Percentiles rank a stretch among this genome's conserved stretches.
Evolutionary conservation across 2,888 invertebrate genomes (phyloP).

Genomic region (Xanthia icteritia): DNA sequence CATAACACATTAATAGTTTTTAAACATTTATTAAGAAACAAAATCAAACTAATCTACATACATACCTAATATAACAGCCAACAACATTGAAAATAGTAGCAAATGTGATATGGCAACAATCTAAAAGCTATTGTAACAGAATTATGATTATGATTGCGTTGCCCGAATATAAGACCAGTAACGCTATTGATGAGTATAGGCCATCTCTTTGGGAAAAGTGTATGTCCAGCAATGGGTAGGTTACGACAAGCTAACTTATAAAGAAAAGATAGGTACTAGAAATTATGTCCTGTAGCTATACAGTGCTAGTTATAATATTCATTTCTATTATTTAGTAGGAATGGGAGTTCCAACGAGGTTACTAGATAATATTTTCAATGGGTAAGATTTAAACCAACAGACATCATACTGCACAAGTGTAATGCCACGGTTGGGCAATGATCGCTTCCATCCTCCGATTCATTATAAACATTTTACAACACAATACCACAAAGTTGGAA

Average conservation of each 20-base stretch:
- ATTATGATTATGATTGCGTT: not conserved
- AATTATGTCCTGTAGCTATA: not conserved
- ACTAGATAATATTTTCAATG: not conserved
- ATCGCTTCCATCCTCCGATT: not conserved
- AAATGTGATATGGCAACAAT: slow-evolving; percentile 3
- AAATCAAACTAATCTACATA: slow-evolving; percentile 23
- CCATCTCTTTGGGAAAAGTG: not conserved
- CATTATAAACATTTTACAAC: not conserved
- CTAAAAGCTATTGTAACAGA: not conserved
- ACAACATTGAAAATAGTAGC: not conserved
- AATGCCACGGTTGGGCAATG: not conserved
- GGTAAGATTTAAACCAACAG: not conserved
- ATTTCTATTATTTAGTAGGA: too few relatives aligned
- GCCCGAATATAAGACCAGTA: not conserved
- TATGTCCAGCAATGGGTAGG: not conserved
- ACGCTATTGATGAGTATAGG: not conserved
- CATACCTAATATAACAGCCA: slow-evolving; percentile 1
- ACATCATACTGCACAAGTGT: not conserved
- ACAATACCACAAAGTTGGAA: not conserved
- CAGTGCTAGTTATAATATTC: too few relatives aligned
- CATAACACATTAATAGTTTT: not conserved
- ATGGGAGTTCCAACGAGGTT: not conserved
- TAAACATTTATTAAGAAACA: slow-evolving; percentile 47
- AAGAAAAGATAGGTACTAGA: not conserved
- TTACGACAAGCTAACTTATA: not conserved